Conservation (phyloP, 2,888 invertebrate species). For the Magallana nippona region DNA sequence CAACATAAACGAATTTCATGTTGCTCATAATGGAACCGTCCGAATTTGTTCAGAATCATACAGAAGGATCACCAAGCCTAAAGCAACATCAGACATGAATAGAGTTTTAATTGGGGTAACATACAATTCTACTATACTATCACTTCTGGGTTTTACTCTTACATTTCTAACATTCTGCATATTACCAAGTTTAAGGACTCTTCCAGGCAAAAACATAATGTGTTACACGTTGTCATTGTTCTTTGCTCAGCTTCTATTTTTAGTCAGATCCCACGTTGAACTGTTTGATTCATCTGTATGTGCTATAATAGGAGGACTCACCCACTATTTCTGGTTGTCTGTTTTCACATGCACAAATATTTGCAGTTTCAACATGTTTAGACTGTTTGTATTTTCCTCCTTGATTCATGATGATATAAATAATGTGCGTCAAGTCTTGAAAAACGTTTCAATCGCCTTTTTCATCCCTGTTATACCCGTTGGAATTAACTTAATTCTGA, state of each 20-base stretch:
- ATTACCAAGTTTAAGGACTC: not conserved
- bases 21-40: not conserved
- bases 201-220: not conserved
- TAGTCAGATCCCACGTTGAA: not conserved
- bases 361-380: not conserved
- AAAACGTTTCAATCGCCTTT: not conserved
- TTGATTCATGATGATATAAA: too few relatives aligned
- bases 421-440: too few relatives aligned
- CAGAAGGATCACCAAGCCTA: too few relatives aligned
- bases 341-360: conserved; percentile 1
- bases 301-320: not conserved
- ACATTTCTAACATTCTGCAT: not conserved
- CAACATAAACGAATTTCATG: not conserved
- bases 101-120: not conserved
- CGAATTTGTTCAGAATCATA: not conserved
- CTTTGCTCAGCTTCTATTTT: not conserved
- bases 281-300: not conserved
- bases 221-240: not conserved
- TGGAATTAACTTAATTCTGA: not conserved
- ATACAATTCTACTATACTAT: not conserved
- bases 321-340: not conserved
- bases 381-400: not conserved
- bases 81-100: not conserved
- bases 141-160: not conserved
- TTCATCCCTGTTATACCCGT: too few relatives aligned